Conservation (phyloP, 2,113 vertebrate genomes). For the Lamprologus speciosus region DNA sequence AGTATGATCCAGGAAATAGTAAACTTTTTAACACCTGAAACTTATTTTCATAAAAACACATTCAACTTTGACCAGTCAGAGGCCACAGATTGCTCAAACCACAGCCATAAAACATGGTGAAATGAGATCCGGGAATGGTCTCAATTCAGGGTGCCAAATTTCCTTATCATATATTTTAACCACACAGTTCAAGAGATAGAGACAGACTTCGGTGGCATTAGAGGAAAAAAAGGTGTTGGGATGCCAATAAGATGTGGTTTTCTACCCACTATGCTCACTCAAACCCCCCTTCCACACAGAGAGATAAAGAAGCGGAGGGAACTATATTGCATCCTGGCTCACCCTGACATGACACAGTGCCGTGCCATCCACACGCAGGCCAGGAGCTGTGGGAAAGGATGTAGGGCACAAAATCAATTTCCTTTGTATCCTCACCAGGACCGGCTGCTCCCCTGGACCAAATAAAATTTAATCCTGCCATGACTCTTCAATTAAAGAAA, state of each 20-base stretch:
- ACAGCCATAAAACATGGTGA: neutral
- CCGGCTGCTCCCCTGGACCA: slow-evolving; percentile 33
- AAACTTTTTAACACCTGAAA: neutral
- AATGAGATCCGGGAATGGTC: neutral
- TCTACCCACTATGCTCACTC: neutral
- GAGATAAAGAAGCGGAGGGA: neutral
- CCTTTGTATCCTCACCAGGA: slow-evolving; percentile 26
- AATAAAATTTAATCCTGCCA: slow-evolving; percentile 56
- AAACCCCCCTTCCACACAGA: neutral
- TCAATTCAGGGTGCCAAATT: neutral
- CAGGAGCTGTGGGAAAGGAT: slow-evolving; percentile 36
- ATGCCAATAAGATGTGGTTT: neutral
- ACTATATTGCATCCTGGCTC: neutral
- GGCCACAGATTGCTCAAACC: neutral
- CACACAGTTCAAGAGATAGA: neutral
- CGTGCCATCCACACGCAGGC: neutral
- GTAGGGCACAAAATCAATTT: slow-evolving; percentile 65
- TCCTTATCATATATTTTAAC: neutral
- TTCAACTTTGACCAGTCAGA: neutral
- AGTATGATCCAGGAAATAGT: neutral
- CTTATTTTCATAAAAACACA: neutral
- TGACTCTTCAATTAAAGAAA: slow-evolving; percentile 62
- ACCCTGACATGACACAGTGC: neutral
- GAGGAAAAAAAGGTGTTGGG: neutral
- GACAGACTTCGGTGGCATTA: neutral